Conservation (phyloP, 2,797 vertebrate genomes). For the Leptodactylus fallax region DNA sequence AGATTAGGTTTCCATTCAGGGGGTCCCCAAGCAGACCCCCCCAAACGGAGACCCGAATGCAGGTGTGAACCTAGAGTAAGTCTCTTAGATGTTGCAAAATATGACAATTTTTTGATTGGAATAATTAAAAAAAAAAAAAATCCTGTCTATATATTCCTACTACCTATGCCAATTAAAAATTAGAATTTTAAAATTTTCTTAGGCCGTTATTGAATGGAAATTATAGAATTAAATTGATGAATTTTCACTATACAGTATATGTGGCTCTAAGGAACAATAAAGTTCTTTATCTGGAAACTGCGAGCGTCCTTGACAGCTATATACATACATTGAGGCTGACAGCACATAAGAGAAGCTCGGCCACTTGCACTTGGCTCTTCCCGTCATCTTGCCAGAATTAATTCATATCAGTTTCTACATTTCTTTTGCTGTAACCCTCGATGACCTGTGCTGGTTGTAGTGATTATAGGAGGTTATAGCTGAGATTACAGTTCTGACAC, state of each 20-base stretch:
- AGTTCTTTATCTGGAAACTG: neutral
- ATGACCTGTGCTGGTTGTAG: slow-evolving; percentile 1
- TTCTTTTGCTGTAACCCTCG: slow-evolving; percentile 18
- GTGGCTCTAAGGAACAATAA: neutral
- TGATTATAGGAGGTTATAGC: slow-evolving; percentile 7
- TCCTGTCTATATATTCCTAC: no score
- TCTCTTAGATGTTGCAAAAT: no score
- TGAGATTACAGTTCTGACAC: slow-evolving; percentile 17
- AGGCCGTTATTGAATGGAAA: neutral
- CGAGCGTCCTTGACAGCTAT: neutral
- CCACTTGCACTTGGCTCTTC: slow-evolving; percentile 23
- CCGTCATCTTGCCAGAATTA: slow-evolving; percentile 38
- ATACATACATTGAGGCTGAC: slow-evolving; percentile 16
- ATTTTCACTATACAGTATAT: neutral
- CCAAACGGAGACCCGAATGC: no score
- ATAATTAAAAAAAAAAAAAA: no score
- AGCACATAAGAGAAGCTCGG: slow-evolving; percentile 17
- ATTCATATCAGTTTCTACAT: slow-evolving; percentile 37
- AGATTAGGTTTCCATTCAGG: no score
- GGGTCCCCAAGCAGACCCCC: no score
- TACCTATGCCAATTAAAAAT: no score
- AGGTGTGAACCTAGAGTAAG: no score
- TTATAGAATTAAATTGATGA: no score
- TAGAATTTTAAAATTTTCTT: neutral
- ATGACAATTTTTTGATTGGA: no score